A percentile compares a stretch with the other conserved stretches of the same genome.
phyloP scores from a whole-genome alignment of 2,797 vertebrate species.

The Cirrhinus mrigala region DNA sequence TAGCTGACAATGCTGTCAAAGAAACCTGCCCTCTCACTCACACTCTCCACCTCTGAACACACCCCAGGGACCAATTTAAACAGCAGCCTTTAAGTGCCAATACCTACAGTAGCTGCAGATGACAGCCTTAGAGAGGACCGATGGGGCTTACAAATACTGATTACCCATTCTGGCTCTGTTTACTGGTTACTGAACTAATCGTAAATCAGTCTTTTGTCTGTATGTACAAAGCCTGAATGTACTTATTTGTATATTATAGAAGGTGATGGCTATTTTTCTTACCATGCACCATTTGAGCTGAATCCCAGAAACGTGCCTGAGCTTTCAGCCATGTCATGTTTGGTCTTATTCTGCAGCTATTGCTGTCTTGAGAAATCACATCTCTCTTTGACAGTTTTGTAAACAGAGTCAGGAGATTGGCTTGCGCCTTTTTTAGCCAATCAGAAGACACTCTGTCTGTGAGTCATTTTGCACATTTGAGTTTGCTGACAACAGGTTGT shows the following conservation, averaged over 20 bases:
- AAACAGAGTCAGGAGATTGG: background rate
- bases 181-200: slow-evolving; percentile 1
- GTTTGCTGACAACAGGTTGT: background rate
- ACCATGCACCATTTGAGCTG: background rate
- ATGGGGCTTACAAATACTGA: background rate
- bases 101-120: slow-evolving; percentile 25
- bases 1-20: slow-evolving; percentile 57
- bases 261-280: background rate
- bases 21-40: slow-evolving; percentile 50
- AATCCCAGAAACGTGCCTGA: background rate
- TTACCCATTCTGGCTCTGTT: background rate
- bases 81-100: slow-evolving; percentile 43
- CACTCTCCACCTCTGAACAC: slow-evolving; percentile 40
- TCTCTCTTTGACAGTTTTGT: background rate
- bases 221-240: background rate
- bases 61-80: slow-evolving; percentile 51
- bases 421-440: background rate
- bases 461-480: slow-evolving; percentile 9
- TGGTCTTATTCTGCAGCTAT: background rate
- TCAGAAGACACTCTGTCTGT: background rate
- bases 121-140: slow-evolving; percentile 21
- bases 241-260: background rate
- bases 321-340: background rate
- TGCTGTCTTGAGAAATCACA: background rate
- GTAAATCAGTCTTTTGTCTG: background rate